Conservation (phyloP, 2,888 invertebrate genomes). For the Acrobasis consociella region DNA sequence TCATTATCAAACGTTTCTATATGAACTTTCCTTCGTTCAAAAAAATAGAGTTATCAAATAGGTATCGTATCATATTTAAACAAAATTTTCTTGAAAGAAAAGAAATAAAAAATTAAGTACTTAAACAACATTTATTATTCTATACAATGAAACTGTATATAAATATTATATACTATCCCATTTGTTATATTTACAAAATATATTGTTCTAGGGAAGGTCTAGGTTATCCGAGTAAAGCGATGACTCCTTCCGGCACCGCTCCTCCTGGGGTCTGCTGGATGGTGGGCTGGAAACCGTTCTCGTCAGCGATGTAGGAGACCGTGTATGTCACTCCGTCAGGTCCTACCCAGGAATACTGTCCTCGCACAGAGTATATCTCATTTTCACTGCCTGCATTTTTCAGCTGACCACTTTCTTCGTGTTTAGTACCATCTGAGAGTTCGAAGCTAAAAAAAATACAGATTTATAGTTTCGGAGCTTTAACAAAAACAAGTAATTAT, state of each 20-base stretch:
- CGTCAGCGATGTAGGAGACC: constrained; percentile 83
- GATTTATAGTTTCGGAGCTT: not conserved
- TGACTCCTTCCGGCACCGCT: constrained; percentile 58
- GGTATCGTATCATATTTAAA: too few species aligned
- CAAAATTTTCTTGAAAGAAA: not conserved
- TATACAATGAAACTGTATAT: constrained; percentile 56
- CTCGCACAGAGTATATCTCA: constrained; percentile 81
- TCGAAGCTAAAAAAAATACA: constrained; percentile 66
- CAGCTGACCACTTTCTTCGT: constrained; percentile 80
- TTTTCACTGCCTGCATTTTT: constrained; percentile 82
- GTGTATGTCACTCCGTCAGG: constrained; percentile 82
- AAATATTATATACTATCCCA: constrained; percentile 75
- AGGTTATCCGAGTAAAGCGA: constrained; percentile 63
- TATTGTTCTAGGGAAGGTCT: constrained; percentile 36
- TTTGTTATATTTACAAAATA: constrained; percentile 50
- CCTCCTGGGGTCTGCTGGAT: constrained; percentile 72
- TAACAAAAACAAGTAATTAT: too few species aligned
- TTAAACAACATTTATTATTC: constrained; percentile 29
- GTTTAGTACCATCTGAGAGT: constrained; percentile 81
- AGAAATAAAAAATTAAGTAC: constrained; percentile 2
- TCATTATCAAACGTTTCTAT: too few species aligned
- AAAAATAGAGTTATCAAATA: too few species aligned
- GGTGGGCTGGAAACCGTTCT: constrained; percentile 75
- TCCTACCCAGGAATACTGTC: constrained; percentile 80
- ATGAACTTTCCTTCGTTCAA: too few species aligned